Conservation (phyloP, 2,113 vertebrate genomes). For the Bathybates hornii region DNA sequence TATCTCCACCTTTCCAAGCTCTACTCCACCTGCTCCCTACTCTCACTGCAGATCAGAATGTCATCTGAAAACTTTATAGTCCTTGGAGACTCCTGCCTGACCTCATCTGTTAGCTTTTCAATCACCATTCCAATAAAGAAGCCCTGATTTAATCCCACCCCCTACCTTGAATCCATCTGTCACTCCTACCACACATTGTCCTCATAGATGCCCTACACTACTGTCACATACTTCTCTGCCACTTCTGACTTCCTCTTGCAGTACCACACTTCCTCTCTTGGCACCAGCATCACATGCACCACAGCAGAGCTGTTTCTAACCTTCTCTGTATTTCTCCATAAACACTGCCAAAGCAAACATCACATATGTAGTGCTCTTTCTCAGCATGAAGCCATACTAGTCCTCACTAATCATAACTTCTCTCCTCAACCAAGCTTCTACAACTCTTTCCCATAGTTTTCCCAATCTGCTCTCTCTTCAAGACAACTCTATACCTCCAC, state of each 20-base stretch:
- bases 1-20: background rate
- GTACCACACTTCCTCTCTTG: background rate
- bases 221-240: background rate
- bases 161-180: background rate
- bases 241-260: background rate
- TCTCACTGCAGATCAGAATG: background rate
- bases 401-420: background rate
- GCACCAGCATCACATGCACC: background rate
- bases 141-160: background rate
- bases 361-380: background rate
- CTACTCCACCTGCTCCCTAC: background rate
- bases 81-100: background rate
- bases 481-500: background rate
- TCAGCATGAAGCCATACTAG: background rate
- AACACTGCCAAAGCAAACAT: background rate
- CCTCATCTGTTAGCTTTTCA: background rate
- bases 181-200: background rate
- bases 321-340: background rate
- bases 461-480: background rate
- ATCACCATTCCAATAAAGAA: background rate
- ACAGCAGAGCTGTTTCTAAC: background rate
- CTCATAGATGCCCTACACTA: background rate
- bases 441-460: background rate
- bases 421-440: background rate
- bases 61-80: background rate